phyloP scores from a whole-genome alignment of 2,113 vertebrate species.

The Otis tarda region DNA sequence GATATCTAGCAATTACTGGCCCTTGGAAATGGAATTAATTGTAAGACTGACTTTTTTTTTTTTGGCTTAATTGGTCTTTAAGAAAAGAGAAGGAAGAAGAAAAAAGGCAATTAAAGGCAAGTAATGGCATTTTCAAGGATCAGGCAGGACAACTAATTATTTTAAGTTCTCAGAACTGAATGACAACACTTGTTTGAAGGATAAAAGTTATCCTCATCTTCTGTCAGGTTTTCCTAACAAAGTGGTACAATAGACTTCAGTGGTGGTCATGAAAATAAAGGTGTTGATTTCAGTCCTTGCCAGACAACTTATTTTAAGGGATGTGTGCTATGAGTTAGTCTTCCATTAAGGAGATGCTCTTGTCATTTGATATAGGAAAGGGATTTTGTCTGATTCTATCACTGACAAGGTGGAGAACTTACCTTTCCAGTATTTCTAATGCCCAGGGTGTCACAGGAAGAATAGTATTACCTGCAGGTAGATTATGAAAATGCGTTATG shows the following conservation, averaged over 20 bases:
- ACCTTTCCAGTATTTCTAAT: not conserved
- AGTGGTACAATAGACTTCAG: not conserved
- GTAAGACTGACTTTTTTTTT: not conserved
- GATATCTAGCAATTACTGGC: not conserved
- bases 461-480: not conserved
- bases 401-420: not conserved
- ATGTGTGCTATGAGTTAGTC: not conserved
- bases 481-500: not conserved
- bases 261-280: not conserved
- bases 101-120: not conserved
- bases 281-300: not conserved
- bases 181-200: not conserved
- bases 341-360: not conserved
- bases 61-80: not conserved
- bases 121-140: not conserved
- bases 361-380: not conserved
- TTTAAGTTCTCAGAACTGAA: not conserved
- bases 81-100: not conserved
- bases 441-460: not conserved
- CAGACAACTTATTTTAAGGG: not conserved
- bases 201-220: not conserved
- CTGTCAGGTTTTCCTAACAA: not conserved
- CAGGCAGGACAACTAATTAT: not conserved
- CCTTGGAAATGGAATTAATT: not conserved
- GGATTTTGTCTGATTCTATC: not conserved